phyloP scores from a whole-genome alignment of 2,113 vertebrate species.

The Talpa occidentalis region DNA sequence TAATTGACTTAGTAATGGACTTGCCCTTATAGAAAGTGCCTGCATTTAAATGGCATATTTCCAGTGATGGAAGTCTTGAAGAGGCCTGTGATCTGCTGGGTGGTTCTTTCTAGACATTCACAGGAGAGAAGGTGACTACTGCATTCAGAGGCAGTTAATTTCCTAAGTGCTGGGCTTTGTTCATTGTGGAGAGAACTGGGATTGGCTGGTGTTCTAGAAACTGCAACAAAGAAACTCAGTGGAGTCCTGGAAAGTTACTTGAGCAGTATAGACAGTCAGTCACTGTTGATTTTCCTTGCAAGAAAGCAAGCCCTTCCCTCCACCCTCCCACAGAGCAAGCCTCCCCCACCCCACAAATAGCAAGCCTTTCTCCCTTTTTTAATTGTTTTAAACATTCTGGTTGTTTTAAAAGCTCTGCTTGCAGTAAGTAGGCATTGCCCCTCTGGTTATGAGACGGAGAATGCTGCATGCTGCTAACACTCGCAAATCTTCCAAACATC shows the following conservation, averaged over 20 bases:
- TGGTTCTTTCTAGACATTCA: neutral
- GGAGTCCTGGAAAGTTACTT: neutral
- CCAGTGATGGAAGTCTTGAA: neutral
- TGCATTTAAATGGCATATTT: neutral
- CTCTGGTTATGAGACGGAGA: neutral
- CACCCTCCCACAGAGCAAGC: too few species aligned
- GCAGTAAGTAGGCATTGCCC: neutral
- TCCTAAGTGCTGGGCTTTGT: neutral
- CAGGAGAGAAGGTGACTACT: neutral
- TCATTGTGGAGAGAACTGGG: constrained; percentile 21
- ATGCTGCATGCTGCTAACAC: neutral
- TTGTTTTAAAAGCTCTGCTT: neutral
- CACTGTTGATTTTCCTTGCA: neutral
- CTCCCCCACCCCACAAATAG: neutral
- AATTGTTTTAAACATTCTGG: neutral
- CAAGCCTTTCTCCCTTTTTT: too few species aligned
- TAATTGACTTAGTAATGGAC: neutral
- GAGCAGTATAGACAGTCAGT: neutral
- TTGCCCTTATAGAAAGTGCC: neutral
- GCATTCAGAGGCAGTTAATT: neutral
- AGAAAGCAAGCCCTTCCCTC: neutral
- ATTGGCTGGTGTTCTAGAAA: constrained; percentile 30
- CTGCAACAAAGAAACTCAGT: constrained; percentile 9
- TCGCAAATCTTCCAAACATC: constrained; percentile 17
- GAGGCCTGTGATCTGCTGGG: neutral